phyloP scores from a whole-genome alignment of 2,888 invertebrate genomes.

The Diadromus collaris region DNA sequence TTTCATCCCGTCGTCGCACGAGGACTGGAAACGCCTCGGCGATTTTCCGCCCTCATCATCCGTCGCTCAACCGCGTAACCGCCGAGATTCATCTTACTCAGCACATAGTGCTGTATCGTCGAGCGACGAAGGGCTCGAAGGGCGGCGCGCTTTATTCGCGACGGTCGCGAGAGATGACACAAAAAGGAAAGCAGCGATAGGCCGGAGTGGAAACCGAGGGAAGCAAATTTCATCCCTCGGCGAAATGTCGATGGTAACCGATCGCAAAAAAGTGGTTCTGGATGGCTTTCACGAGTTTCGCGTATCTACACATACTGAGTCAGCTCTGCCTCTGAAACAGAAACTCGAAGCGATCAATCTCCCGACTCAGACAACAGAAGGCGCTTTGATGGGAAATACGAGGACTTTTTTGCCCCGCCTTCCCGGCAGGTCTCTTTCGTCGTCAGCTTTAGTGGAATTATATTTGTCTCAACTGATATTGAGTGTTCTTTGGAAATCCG shows the following conservation, averaged over 20 bases:
- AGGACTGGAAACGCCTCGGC: background rate
- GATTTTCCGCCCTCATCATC: background rate
- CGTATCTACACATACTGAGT: slow-evolving; percentile 6
- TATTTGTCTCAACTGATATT: background rate
- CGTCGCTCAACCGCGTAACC: slow-evolving; percentile 1
- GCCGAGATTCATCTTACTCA: slow-evolving; percentile 46
- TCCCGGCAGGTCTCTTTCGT: slow-evolving; percentile 6
- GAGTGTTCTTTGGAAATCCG: background rate
- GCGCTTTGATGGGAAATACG: slow-evolving; percentile 15
- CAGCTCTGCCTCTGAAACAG: background rate
- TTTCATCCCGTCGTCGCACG: background rate
- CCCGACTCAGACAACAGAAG: slow-evolving; percentile 33
- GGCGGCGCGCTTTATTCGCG: background rate
- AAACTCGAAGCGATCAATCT: slow-evolving; percentile 39
- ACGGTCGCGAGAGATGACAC: background rate
- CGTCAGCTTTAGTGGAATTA: background rate
- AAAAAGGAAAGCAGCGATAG: background rate
- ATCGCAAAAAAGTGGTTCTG: slow-evolving; percentile 20
- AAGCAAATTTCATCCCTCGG: slow-evolving; percentile 19
- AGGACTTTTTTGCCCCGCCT: slow-evolving; percentile 1
- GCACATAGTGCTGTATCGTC: slow-evolving; percentile 16
- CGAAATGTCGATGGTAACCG: slow-evolving; percentile 26
- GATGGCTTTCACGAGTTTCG: background rate
- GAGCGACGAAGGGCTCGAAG: background rate
- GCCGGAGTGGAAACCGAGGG: background rate